phyloP scores from a whole-genome alignment of 2,797 vertebrate species.

The Myotis findleyi region DNA sequence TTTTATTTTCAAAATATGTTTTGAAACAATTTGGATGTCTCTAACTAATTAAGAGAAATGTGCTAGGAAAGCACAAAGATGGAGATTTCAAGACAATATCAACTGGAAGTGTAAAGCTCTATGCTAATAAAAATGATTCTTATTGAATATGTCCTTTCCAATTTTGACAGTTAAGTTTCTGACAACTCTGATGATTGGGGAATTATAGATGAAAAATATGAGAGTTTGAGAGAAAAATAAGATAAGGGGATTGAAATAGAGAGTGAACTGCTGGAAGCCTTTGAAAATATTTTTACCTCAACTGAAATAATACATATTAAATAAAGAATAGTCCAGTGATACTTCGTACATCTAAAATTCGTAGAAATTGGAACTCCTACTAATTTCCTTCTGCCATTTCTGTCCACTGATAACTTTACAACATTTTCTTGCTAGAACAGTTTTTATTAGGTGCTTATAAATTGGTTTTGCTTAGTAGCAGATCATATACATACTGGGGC shows the following conservation, averaged over 20 bases:
- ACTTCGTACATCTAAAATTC: not conserved
- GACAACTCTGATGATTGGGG: not conserved
- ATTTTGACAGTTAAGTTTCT: not conserved
- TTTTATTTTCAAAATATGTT: slow-evolving; percentile 8
- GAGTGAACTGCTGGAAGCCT: not conserved
- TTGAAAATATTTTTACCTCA: slow-evolving; percentile 36
- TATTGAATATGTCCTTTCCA: not conserved
- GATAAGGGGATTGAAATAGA: not conserved
- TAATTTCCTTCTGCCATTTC: slow-evolving; percentile 9
- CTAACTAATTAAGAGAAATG: not conserved
- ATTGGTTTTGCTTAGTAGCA: slow-evolving; percentile 30
- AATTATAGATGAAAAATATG: not conserved
- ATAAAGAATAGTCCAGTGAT: not conserved
- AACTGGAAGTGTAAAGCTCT: not conserved
- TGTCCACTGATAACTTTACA: not conserved
- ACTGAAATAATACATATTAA: slow-evolving; percentile 17
- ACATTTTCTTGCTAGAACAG: not conserved
- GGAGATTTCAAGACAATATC: not conserved
- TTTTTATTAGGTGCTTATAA: slow-evolving; percentile 21
- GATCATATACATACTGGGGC: not conserved
- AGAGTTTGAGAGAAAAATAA: not conserved
- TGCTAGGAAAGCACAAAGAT: not conserved
- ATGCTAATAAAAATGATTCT: not conserved
- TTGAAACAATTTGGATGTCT: not conserved
- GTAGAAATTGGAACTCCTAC: not conserved